Evolutionary conservation across 2,888 invertebrate genomes (phyloP).

Genomic region (Yponomeuta cagnagella): DNA sequence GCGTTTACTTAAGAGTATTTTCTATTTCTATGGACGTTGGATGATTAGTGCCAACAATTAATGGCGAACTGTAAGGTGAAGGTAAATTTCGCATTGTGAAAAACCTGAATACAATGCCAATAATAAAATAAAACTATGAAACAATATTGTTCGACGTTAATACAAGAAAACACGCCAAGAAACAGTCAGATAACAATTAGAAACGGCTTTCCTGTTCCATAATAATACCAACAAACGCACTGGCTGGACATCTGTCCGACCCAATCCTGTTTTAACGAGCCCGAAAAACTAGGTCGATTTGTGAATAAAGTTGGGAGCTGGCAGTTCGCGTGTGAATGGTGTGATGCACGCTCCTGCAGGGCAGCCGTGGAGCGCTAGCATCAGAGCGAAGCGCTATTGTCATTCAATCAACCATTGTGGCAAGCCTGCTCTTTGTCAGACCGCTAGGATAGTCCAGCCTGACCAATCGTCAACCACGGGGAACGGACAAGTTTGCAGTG

Average conservation of each 20-base stretch:
- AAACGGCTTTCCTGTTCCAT: neutral
- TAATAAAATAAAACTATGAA: too few relatives aligned
- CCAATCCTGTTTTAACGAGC: neutral
- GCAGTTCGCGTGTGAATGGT: neutral
- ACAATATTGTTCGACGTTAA: too few relatives aligned
- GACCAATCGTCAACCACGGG: too few relatives aligned
- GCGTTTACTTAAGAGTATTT: too few relatives aligned
- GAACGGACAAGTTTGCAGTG: too few relatives aligned
- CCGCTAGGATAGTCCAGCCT: neutral
- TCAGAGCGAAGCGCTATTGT: conserved; percentile 59
- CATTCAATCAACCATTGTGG: conserved; percentile 47
- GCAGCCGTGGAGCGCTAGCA: neutral
- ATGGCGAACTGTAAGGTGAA: too few relatives aligned
- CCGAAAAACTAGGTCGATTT: neutral
- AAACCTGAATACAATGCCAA: too few relatives aligned
- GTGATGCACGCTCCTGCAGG: neutral
- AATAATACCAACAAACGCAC: neutral
- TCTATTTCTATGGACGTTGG: too few relatives aligned
- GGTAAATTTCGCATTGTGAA: too few relatives aligned
- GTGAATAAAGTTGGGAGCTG: neutral
- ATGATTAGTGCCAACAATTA: too few relatives aligned
- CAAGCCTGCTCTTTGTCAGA: conserved; percentile 37
- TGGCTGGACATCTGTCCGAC: neutral
- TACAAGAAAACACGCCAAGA: too few relatives aligned
- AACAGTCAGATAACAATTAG: too few relatives aligned